These are phyloP conservation scores for Pachydiplax longipennis DNA, from an alignment of 2,888 invertebrate genomes.

Conservation along the genomic window DNA sequence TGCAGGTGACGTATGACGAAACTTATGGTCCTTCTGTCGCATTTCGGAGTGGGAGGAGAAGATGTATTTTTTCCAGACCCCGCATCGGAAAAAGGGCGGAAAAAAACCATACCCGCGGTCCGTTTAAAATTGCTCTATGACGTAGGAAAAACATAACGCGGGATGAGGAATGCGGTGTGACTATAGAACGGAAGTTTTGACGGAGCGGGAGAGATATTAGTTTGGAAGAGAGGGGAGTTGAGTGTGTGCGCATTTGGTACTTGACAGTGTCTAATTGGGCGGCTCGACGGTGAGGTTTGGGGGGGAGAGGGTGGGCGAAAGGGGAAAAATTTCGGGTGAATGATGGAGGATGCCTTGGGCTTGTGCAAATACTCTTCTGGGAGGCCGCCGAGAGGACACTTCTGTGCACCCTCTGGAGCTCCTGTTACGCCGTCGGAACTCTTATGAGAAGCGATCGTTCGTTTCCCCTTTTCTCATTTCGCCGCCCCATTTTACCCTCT, in stretches of 20 bases:
- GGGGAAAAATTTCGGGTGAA: neutral
- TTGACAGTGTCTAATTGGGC: conserved; percentile 38
- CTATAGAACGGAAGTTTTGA: neutral
- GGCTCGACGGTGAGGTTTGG: conserved; percentile 2
- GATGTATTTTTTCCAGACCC: neutral
- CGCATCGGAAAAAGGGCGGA: neutral
- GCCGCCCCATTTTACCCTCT: neutral
- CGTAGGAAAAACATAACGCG: neutral
- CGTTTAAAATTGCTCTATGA: neutral
- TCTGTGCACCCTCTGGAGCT: neutral
- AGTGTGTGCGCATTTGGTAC: conserved; percentile 29
- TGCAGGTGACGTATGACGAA: neutral
- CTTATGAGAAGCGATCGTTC: conserved; percentile 13
- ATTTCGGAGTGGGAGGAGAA: neutral
- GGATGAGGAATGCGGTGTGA: neutral
- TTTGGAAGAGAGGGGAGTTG: neutral
- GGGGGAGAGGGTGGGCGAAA: neutral
- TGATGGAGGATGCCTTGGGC: conserved; percentile 11
- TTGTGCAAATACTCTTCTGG: conserved; percentile 24
- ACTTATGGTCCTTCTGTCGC: neutral
- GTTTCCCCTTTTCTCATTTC: neutral
- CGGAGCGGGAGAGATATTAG: neutral
- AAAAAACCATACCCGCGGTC: neutral
- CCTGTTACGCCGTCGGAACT: neutral
- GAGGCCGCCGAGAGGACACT: conserved; percentile 4